phyloP scores from a whole-genome alignment of 1,140 invertebrate genomes.

The Mamestra configurata region DNA sequence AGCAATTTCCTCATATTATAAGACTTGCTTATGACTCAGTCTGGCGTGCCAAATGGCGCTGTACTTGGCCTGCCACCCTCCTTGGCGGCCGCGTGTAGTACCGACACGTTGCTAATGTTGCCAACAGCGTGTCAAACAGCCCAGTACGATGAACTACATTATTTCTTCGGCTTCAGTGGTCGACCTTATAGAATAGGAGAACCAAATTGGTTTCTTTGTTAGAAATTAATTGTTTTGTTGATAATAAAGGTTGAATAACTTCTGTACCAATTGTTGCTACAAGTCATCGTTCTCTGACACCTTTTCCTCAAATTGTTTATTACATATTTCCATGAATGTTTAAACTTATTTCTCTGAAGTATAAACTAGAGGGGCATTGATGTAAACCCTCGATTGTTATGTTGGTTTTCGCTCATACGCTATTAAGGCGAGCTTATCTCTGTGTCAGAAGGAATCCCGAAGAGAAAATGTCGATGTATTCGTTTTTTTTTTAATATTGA shows the following conservation, averaged over 20 bases:
- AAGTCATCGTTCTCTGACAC: not conserved
- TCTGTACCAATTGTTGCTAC: too few relatives aligned
- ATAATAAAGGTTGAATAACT: not conserved
- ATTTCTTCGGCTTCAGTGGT: not conserved
- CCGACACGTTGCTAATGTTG: conserved; percentile 3
- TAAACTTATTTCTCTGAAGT: too few relatives aligned
- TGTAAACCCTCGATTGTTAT: too few relatives aligned
- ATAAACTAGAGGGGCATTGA: too few relatives aligned
- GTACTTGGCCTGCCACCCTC: conserved; percentile 6
- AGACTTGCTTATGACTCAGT: conserved; percentile 21
- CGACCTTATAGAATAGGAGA: not conserved
- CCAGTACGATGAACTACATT: not conserved
- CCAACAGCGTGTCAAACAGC: conserved; percentile 29
- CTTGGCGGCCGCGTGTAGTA: conserved; percentile 9
- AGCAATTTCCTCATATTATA: conserved; percentile 23
- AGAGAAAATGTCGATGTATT: too few relatives aligned
- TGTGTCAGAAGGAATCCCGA: too few relatives aligned
- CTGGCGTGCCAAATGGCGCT: conserved; percentile 5
- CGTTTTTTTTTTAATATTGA: too few relatives aligned
- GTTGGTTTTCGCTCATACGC: too few relatives aligned
- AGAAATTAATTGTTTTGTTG: not conserved
- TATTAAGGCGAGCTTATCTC: too few relatives aligned
- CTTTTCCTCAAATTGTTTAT: not conserved
- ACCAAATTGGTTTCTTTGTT: not conserved
- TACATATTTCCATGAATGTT: too few relatives aligned